Evolutionary conservation across 2,113 vertebrate species (phyloP).

Genomic region (Tauraco erythrolophus): DNA sequence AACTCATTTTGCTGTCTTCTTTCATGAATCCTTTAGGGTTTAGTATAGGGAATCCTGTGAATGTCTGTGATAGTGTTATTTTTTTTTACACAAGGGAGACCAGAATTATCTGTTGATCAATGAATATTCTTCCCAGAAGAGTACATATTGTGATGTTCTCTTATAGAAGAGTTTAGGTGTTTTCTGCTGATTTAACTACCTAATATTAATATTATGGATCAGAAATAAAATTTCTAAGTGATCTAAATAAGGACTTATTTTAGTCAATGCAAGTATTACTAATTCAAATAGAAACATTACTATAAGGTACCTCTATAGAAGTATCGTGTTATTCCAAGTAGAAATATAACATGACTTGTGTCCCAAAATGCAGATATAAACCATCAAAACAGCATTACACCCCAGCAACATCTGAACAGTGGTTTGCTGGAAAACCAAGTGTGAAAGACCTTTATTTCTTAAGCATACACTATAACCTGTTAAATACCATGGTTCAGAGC

Average conservation of each 20-base stretch:
- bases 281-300: background rate
- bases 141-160: background rate
- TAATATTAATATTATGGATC: background rate
- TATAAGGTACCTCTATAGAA: background rate
- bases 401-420: conserved; percentile 1
- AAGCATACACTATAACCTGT: background rate
- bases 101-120: background rate
- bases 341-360: background rate
- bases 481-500: background rate
- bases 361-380: conserved; percentile 32
- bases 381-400: background rate
- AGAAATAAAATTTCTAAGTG: background rate
- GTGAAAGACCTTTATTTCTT: background rate
- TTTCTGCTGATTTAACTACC: background rate
- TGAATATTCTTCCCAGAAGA: background rate
- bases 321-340: background rate
- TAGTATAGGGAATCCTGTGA: background rate
- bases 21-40: background rate
- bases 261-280: background rate
- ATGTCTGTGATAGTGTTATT: background rate
- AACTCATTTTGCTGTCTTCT: background rate
- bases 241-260: background rate
- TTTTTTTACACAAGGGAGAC: background rate
- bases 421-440: background rate
- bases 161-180: background rate